phyloP scores from a whole-genome alignment of 37 sponge, comb jelly and placozoan species.

The Eunapius fragilis region DNA sequence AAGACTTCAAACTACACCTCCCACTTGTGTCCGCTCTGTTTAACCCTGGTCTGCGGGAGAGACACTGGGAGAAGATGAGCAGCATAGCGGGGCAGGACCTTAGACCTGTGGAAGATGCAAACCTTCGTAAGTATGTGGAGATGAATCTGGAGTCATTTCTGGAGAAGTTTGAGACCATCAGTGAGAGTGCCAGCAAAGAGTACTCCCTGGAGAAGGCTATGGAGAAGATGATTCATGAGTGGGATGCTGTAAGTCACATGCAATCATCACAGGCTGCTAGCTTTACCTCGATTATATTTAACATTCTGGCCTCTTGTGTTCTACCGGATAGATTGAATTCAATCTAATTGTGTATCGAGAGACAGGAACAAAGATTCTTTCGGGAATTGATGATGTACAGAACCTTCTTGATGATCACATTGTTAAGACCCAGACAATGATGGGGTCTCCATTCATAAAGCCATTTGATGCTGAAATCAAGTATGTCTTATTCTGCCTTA shows the following conservation, averaged over 20 bases:
- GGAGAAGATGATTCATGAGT: constrained; percentile 95
- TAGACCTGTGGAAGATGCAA: constrained; percentile 78
- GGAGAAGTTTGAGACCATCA: constrained; percentile 97
- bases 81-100: constrained; percentile 85
- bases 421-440: constrained; percentile 99
- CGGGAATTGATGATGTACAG: constrained; percentile 96
- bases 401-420: constrained; percentile 98
- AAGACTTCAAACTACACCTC: constrained; percentile 93
- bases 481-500: constrained; percentile 31
- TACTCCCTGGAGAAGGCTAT: constrained; percentile 97
- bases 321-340: constrained; percentile 81
- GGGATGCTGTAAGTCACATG: constrained; percentile 86
- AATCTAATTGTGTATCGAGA: constrained; percentile 88
- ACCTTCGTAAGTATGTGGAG: constrained; percentile 84
- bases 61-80: constrained; percentile 97
- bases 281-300: too few species aligned
- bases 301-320: background rate
- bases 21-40: constrained; percentile 92
- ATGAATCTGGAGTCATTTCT: constrained; percentile 93
- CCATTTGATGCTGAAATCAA: constrained; percentile 95
- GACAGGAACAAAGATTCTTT: constrained; percentile 97
- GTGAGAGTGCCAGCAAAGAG: constrained; percentile 99
- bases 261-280: too few species aligned
- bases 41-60: constrained; percentile 96
- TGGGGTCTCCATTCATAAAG: constrained; percentile 98